Conservation (phyloP, 2,888 invertebrate species). For the Cephus pulcher region DNA sequence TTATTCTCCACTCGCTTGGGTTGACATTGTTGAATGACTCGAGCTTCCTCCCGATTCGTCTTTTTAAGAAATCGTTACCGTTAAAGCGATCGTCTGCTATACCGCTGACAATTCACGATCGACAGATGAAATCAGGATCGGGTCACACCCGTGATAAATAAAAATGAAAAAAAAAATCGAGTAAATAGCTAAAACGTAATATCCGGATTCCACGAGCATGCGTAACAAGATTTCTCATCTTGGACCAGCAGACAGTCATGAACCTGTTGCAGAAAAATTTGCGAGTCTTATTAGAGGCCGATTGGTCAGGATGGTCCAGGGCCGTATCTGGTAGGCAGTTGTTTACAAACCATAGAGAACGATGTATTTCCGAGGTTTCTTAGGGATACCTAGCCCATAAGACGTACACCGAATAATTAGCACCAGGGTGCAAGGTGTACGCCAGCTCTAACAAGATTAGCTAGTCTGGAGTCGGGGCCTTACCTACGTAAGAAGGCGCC, state of each 20-base stretch:
- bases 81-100: not conserved
- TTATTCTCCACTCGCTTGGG: constrained; percentile 49
- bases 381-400: not conserved
- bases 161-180: not conserved
- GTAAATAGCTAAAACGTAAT: not conserved
- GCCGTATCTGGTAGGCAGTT: not conserved
- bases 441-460: constrained; percentile 55
- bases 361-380: not conserved
- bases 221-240: not conserved
- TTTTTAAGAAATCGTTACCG: constrained; percentile 3
- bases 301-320: not conserved
- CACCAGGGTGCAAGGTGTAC: constrained; percentile 46
- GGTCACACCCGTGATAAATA: not conserved
- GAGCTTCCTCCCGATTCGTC: constrained; percentile 14
- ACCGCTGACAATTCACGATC: not conserved
- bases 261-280: not conserved
- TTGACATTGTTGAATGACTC: constrained; percentile 64
- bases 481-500: constrained; percentile 11
- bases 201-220: not conserved
- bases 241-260: not conserved
- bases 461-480: constrained; percentile 36
- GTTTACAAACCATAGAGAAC: not conserved
- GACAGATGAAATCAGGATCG: not conserved
- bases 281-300: not conserved
- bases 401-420: constrained; percentile 45